Evolutionary conservation across 2,888 invertebrate species (phyloP).

Genomic region (Agonopterix alstromeriana): DNA sequence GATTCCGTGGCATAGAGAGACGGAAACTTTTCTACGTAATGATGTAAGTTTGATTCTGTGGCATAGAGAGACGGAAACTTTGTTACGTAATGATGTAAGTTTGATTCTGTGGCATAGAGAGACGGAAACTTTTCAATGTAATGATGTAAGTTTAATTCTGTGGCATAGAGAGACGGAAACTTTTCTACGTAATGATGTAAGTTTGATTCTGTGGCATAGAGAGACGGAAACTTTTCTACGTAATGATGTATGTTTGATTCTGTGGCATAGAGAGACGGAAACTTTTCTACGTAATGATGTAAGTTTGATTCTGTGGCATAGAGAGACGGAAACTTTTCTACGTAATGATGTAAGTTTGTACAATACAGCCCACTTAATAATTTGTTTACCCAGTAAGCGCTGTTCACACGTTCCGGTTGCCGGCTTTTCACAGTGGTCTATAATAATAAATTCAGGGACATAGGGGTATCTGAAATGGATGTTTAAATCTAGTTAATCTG

Average conservation of each 20-base stretch:
- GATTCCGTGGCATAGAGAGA: slow-evolving; percentile 50
- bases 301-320: slow-evolving; percentile 51
- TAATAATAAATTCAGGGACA: no score
- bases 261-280: slow-evolving; percentile 55
- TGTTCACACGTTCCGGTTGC: no score
- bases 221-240: slow-evolving; percentile 47
- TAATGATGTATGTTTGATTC: slow-evolving; percentile 43
- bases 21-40: slow-evolving; percentile 42
- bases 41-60: slow-evolving; percentile 51
- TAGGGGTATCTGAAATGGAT: no score
- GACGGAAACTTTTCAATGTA: slow-evolving; percentile 41
- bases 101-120: slow-evolving; percentile 52
- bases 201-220: slow-evolving; percentile 49
- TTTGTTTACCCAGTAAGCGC: no score
- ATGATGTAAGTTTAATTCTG: slow-evolving; percentile 46
- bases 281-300: slow-evolving; percentile 43
- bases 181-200: slow-evolving; percentile 44
- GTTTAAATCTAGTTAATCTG: no score
- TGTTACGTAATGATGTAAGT: slow-evolving; percentile 47
- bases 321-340: slow-evolving; percentile 44
- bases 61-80: slow-evolving; percentile 47
- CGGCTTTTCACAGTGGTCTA: no score
- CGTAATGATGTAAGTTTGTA: slow-evolving; percentile 48
- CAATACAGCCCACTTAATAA: not conserved
- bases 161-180: slow-evolving; percentile 54